Evolutionary conservation across 2,797 vertebrate species (phyloP).

Genomic region (Brachyalestes nurse): DNA sequence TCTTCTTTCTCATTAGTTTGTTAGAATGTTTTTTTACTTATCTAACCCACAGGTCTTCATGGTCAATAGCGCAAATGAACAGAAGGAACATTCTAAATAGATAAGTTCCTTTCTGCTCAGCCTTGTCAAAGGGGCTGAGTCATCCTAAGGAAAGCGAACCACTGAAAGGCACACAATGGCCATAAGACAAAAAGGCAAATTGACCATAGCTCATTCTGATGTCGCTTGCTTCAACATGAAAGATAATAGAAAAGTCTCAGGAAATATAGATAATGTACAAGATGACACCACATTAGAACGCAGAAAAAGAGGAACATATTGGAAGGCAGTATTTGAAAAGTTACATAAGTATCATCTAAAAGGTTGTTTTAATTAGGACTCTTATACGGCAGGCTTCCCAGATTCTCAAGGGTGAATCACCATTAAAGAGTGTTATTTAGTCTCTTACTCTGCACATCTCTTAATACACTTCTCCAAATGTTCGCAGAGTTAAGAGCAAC

Average conservation of each 20-base stretch:
- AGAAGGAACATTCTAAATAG: conserved; percentile 16
- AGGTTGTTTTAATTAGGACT: conserved; percentile 20
- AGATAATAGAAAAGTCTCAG: conserved; percentile 9
- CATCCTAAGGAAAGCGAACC: conserved; percentile 2
- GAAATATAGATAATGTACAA: conserved; percentile 16
- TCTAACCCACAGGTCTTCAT: background rate
- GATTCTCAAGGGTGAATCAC: conserved; percentile 4
- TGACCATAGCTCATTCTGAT: conserved; percentile 30
- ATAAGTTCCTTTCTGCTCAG: background rate
- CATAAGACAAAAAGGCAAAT: conserved; percentile 30
- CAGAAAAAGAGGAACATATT: background rate
- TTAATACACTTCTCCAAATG: background rate
- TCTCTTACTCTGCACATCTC: background rate
- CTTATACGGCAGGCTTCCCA: background rate
- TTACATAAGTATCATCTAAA: conserved; percentile 18
- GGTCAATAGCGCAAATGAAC: background rate
- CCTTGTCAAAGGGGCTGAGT: conserved; percentile 14
- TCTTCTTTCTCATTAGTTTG: background rate
- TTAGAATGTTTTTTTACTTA: background rate
- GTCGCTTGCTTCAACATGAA: conserved; percentile 3
- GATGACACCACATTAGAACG: conserved; percentile 3
- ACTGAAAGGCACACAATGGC: conserved; percentile 25
- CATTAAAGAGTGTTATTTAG: conserved; percentile 7
- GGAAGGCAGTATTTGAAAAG: background rate
- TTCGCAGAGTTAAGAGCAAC: background rate